phyloP scores from a whole-genome alignment of 2,888 invertebrate species.

The Watsonalla binaria region DNA sequence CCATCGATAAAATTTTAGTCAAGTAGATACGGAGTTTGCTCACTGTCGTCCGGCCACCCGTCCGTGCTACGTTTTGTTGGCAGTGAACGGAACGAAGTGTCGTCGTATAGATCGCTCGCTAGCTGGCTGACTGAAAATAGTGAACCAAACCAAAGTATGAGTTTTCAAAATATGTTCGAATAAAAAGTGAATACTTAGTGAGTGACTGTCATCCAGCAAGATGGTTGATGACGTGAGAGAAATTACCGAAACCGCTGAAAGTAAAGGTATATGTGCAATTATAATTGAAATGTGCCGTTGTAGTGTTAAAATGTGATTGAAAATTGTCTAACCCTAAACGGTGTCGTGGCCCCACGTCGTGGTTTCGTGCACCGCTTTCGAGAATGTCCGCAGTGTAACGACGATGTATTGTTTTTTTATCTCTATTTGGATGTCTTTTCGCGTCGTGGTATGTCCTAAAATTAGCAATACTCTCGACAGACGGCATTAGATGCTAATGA shows the following conservation, averaged over 20 bases:
- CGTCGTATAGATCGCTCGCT: slow-evolving; percentile 75
- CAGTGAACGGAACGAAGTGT: slow-evolving; percentile 76
- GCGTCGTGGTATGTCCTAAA: slow-evolving; percentile 74
- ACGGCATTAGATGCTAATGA: slow-evolving; percentile 56
- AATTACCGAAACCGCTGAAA: slow-evolving; percentile 75
- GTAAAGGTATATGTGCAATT: slow-evolving; percentile 74
- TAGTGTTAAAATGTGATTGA: slow-evolving; percentile 70
- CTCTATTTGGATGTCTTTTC: slow-evolving; percentile 71
- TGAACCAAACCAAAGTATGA: slow-evolving; percentile 69
- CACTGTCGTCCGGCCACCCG: slow-evolving; percentile 28
- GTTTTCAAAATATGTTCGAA: slow-evolving; percentile 78
- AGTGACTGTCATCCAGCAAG: slow-evolving; percentile 76
- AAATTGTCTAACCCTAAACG: slow-evolving; percentile 74
- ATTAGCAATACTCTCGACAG: slow-evolving; percentile 66
- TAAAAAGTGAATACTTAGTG: slow-evolving; percentile 76
- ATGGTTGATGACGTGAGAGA: slow-evolving; percentile 78
- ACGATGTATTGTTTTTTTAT: slow-evolving; percentile 69
- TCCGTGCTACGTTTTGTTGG: slow-evolving; percentile 50
- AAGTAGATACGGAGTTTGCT: slow-evolving; percentile 32
- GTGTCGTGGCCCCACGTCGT: slow-evolving; percentile 78
- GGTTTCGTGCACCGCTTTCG: slow-evolving; percentile 66
- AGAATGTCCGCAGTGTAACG: slow-evolving; percentile 67
- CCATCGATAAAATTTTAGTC: slow-evolving; percentile 27
- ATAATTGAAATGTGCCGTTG: slow-evolving; percentile 65
- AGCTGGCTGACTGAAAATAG: slow-evolving; percentile 77